Conservation (phyloP, 2,113 vertebrate genomes). For the human region DNA sequence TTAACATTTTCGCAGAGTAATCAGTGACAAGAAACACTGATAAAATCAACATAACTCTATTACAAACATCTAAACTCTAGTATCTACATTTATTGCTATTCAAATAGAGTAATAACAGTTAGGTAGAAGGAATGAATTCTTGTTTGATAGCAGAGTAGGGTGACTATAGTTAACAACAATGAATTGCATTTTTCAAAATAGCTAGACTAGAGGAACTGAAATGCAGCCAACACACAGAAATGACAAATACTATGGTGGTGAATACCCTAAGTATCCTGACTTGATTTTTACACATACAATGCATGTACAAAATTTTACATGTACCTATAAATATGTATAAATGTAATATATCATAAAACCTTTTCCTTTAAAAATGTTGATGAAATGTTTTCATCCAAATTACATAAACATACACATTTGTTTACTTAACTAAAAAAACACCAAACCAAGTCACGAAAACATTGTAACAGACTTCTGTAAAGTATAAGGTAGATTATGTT, state of each 20-base stretch:
- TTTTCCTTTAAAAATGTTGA: too few species aligned
- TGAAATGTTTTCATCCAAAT: too few species aligned
- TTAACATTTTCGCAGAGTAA: constrained; percentile 19
- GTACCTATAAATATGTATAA: background rate
- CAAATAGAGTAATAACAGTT: constrained; percentile 4
- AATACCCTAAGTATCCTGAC: background rate
- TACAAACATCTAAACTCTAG: constrained; percentile 44
- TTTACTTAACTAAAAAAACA: too few species aligned
- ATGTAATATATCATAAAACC: too few species aligned
- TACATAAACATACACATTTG: too few species aligned
- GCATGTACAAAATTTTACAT: background rate
- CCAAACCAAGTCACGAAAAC: background rate
- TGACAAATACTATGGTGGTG: background rate
- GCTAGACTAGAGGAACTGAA: background rate
- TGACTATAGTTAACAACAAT: background rate
- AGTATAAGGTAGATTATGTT: background rate
- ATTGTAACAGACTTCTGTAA: background rate
- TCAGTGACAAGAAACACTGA: constrained; percentile 31
- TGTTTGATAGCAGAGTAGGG: background rate
- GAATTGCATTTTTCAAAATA: background rate
- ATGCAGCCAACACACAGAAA: background rate
- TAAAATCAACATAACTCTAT: constrained; percentile 41
- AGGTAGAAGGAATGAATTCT: background rate
- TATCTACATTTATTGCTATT: constrained; percentile 36
- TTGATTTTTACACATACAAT: background rate